Base-by-base conservation (phyloP, 37 sponge, comb jelly and placozoan species). In the Mnemiopsis leidyi region DNA sequence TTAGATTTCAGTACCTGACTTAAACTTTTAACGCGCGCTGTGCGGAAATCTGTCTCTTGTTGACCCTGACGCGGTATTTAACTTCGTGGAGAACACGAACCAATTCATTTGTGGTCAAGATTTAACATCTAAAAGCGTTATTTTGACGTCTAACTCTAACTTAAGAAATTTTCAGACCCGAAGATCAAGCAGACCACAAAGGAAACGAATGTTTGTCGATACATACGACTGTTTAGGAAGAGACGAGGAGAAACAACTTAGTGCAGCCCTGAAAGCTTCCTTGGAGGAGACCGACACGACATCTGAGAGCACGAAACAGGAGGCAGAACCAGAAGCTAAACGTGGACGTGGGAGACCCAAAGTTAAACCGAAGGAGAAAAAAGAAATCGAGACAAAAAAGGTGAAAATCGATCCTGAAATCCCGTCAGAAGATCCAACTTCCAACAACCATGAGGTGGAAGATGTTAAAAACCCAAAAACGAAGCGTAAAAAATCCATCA, bases 191-290 rank as follows among this genome's bases (percentile, higher is more conserved):
- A 34, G 82, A 23, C 33, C 33, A 16, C 33, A 79, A 30, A 2
- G 36, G 82, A 79, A 79, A 30, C 36, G 33, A 7, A 35, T 79
- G 37, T 79, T 18, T 32, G 29, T 79, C 1, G 82, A 79, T 32
- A 32, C 82, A 5, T 79, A 36, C 21, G 75, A 71, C 3, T 28
- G 30, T 28, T 29, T 71, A 29, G 75, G 75, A 13, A 71, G 75
- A 29, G 82, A 79, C 36, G 82, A 79, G 32, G 82, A 79, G 82
- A 79, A 79, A 35, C 20, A 18, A 1, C 82, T 79, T 32, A 32
- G 82, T 33, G 82, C 82, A 29, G 82, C 82, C 2, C 82, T 79
- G 5, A 79, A 79, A 32, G 82, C 82, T 1, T 79, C 82, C 21
- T 32, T 79, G 21, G 36, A 32, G 21, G 82, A 79, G 21, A 23